Base-by-base conservation (phyloP, 2,797 vertebrate genomes). In the Xenentodon cancila region DNA sequence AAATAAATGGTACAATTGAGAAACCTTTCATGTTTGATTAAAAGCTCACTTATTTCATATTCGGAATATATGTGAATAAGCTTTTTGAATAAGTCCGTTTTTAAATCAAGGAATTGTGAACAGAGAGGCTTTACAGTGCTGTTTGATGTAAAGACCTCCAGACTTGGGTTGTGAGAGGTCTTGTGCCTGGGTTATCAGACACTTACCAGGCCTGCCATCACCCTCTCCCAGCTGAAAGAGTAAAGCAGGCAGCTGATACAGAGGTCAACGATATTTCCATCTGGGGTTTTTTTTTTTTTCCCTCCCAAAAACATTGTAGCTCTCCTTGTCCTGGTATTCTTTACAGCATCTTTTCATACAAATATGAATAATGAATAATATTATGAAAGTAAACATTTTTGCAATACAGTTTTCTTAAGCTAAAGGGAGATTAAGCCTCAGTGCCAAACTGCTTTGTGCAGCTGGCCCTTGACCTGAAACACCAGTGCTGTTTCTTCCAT, bases 141-240 rank as follows among this genome's bases (percentile, higher is more conserved):
- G 51, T 40, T 80, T 84, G 73, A 85, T 72, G 75, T 22, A 1
- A 9, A 61, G 70, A 64, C 70, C 56, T 57, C 22, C 42, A 25
- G 53, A 66, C 56, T 47, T 54, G 30, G 34, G 57, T 63, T 18
- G 27, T 19, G 40, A 71, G 73, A 64, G 79, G 69, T 81, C 82
- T 77, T 19, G 42, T 84, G 77, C 67, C 69, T 25, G 75, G 81
- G 85, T 91, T 91, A 91, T 92, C 90, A 68, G 86, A 11, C 70
- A 72, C 82, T 86, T 72, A 57, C 55, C 80, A 73, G 61, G 59
- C 77, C 72, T 82, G 84, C 79, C 79, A 48, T 68, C 86, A 80
- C 83, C 70, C 82, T 73, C 55, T 50, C 32, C 40, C 57, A 70
- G 59, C 58, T 57, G 68, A 30, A 69, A 64, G 67, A 80, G 74